Evolutionary conservation across 2,888 invertebrate genomes (phyloP).

Genomic region (Spodoptera littoralis): DNA sequence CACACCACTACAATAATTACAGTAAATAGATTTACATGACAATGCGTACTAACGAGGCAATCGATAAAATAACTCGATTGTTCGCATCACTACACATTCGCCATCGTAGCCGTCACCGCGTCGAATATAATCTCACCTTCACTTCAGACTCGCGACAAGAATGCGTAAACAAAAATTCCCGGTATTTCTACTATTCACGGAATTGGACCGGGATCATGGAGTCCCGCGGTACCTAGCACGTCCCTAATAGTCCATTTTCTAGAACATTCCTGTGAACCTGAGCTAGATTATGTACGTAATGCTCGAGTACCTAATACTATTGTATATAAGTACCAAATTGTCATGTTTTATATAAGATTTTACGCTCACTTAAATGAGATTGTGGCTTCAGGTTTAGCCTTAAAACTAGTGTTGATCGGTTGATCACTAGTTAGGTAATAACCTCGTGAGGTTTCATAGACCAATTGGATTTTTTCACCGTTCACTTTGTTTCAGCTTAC

Average conservation of each 20-base stretch:
- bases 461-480: constrained; percentile 21
- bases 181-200: constrained; percentile 59
- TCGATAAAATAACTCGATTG: constrained; percentile 39
- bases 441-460: constrained; percentile 27
- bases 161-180: constrained; percentile 76
- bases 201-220: constrained; percentile 51
- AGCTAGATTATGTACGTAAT: constrained; percentile 40
- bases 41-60: constrained; percentile 27
- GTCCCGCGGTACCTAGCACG: constrained; percentile 59
- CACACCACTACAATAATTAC: constrained; percentile 12
- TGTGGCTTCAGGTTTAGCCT: constrained; percentile 18
- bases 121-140: constrained; percentile 69
- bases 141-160: constrained; percentile 64
- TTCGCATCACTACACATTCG: constrained; percentile 44
- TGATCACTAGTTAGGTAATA: constrained; percentile 16
- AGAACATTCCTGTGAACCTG: constrained; percentile 60
- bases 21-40: constrained; percentile 24
- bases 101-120: constrained; percentile 40
- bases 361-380: constrained; percentile 18
- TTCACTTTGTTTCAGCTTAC: constrained; percentile 5
- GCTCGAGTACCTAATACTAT: constrained; percentile 18
- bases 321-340: constrained; percentile 24
- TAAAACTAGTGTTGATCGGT: constrained; percentile 4
- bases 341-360: constrained; percentile 29
- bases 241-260: constrained; percentile 67